A percentile compares a stretch with the other conserved stretches of the same genome.
Evolutionary conservation across 2,888 invertebrate species (phyloP).

Genomic region (Dryocosmus kuriphilus): DNA sequence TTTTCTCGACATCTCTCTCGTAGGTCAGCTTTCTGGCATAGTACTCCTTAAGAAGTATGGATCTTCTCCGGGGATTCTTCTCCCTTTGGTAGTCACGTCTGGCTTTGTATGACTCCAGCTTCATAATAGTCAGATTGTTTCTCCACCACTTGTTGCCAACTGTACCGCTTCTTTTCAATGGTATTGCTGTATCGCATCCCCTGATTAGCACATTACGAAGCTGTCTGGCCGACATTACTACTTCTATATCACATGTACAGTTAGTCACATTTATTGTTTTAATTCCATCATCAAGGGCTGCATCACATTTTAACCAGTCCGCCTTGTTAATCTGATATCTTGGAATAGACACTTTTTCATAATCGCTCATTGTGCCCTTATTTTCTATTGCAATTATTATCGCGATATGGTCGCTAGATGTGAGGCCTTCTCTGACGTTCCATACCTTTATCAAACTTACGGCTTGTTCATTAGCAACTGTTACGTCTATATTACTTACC

Average conservation of each 20-base stretch:
- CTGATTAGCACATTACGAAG: neutral
- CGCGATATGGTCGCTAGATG: constrained; percentile 36
- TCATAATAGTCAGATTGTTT: neutral
- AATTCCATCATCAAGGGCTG: neutral
- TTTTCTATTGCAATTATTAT: neutral
- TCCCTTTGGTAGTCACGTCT: constrained; percentile 1
- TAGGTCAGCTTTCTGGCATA: neutral
- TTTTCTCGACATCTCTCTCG: no score
- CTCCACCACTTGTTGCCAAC: constrained; percentile 14
- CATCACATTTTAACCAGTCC: neutral
- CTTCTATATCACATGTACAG: neutral
- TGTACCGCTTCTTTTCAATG: neutral
- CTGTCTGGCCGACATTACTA: neutral
- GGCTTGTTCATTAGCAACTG: neutral
- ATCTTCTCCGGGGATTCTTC: neutral
- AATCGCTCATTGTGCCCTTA: no score
- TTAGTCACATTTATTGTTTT: neutral
- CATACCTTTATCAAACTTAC: neutral
- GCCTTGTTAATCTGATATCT: neutral
- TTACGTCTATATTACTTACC: constrained; percentile 22
- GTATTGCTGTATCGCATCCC: neutral
- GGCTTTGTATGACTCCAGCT: neutral
- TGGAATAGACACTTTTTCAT: neutral
- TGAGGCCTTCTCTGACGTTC: neutral
- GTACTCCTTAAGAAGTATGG: neutral